These are phyloP conservation scores for Misgurnus anguillicaudatus DNA, from an alignment of 2,113 vertebrate genomes.

Conservation along the genomic window DNA sequence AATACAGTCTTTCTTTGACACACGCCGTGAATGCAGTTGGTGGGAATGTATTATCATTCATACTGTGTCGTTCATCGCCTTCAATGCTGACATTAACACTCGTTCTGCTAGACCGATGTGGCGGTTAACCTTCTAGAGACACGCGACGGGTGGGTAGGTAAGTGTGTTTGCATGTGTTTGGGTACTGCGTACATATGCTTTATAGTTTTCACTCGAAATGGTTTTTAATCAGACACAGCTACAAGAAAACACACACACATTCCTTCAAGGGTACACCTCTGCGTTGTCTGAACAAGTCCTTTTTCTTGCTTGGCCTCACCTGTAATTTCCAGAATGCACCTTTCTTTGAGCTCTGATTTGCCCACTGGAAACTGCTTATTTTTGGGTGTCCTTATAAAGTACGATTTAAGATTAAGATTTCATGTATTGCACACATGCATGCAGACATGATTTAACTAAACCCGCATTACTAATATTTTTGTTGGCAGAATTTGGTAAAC, in stretches of 20 bases:
- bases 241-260: slow-evolving; percentile 9
- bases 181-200: slow-evolving; percentile 3
- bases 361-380: slow-evolving; percentile 1
- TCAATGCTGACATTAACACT: slow-evolving; percentile 38
- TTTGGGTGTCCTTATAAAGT: slow-evolving; percentile 12
- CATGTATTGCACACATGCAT: not conserved
- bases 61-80: slow-evolving; percentile 36
- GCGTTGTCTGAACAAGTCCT: slow-evolving; percentile 33
- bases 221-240: not conserved
- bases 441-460: not conserved
- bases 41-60: slow-evolving; percentile 37
- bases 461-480: too few relatives aligned
- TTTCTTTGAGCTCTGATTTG: slow-evolving; percentile 6
- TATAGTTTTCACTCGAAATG: not conserved
- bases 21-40: slow-evolving; percentile 28
- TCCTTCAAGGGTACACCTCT: slow-evolving; percentile 21
- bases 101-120: slow-evolving; percentile 42
- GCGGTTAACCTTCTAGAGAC: slow-evolving; percentile 37
- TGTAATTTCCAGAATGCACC: slow-evolving; percentile 12
- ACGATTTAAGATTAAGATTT: too few relatives aligned
- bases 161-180: not conserved
- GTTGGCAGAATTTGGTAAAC: too few relatives aligned
- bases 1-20: slow-evolving; percentile 22
- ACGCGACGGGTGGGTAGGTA: not conserved
- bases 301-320: slow-evolving; percentile 15